Conservation (phyloP, 2,888 invertebrate genomes). For the Spisula subtruncata region DNA sequence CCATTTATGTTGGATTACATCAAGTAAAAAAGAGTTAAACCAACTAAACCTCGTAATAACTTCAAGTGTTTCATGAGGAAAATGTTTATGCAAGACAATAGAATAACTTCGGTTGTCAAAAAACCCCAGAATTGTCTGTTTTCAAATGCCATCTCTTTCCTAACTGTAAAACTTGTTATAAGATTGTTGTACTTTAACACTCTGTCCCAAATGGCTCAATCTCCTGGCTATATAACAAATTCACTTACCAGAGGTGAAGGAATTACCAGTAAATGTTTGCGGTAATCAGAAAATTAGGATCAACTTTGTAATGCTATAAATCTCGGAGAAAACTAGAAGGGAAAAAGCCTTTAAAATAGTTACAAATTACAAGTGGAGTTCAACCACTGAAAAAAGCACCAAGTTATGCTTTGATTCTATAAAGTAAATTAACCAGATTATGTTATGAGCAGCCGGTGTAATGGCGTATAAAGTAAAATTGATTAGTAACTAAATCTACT, state of each 20-base stretch:
- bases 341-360: constrained; percentile 19
- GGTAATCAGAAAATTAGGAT: constrained; percentile 14
- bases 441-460: constrained; percentile 10
- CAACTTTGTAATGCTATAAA: constrained; percentile 21
- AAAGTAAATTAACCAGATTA: constrained; percentile 36
- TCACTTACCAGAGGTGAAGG: background rate
- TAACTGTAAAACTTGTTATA: background rate
- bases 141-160: background rate
- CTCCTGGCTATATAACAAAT: background rate
- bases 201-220: background rate
- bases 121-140: background rate
- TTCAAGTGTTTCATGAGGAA: too few species aligned
- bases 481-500: constrained; percentile 35
- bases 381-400: background rate
- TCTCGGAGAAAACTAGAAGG: background rate
- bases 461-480: constrained; percentile 42
- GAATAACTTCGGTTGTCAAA: too few species aligned
- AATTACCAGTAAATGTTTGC: constrained; percentile 5
- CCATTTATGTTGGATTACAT: too few species aligned
- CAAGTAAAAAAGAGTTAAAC: too few species aligned
- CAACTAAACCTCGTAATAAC: too few species aligned
- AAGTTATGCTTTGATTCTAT: constrained; percentile 41
- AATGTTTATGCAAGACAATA: too few species aligned
- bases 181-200: background rate
- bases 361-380: background rate